Base-by-base conservation (phyloP, 2,113 vertebrate species). In the Tupaia chinensis region DNA sequence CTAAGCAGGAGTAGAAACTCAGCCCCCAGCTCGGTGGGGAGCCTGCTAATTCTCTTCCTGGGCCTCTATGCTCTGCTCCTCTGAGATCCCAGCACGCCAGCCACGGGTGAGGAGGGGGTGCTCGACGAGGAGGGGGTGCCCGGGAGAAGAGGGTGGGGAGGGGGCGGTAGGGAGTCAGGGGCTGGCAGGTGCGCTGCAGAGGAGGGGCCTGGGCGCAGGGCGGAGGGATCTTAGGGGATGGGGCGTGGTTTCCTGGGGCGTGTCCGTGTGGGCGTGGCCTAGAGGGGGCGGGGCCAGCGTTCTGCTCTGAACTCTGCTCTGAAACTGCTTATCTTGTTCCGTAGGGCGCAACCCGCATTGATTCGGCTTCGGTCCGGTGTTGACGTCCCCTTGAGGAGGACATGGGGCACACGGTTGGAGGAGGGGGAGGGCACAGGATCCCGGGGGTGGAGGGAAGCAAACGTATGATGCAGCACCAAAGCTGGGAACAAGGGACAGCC, bases 1-100 rank as follows among this genome's bases (percentile, higher is more conserved):
- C 25, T 27, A 27, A 77, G 3, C 12, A 23, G 1, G 44, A 53
- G 34, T 12, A 53, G 12, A 10, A 6, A 72, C 0, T 19, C 13
- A 20, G 2, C 11, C 29, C 4, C 32, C 44, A 1, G 17, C 60
- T 25, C 12, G 1, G 22, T 23, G 7, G 74, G 2, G 0, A 1
- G 15, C 0, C 4, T 2, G 0, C 0, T 83, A 32, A 4, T 82
- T 3, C 44, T 93, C 74, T 0, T 60, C 6, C 27, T 87, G 54
- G n/a, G 10, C 29, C 58, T 83, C 23, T 0, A 0, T 1, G n/a
- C 7, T 25, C 58, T 17, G 27, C 63, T 54, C 54, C 14, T 44
- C 17, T 92, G 95, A 97, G 53, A 32, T 60, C 32, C 17, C 76
- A 0, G 14, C 13, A 27, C 29, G 23, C 13, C n/a, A 0, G 12